Evolutionary conservation across 2,113 vertebrate genomes (phyloP), one percentile per base, ranked within the genome.

Genomic region (Orientallactaga bullata): DNA sequence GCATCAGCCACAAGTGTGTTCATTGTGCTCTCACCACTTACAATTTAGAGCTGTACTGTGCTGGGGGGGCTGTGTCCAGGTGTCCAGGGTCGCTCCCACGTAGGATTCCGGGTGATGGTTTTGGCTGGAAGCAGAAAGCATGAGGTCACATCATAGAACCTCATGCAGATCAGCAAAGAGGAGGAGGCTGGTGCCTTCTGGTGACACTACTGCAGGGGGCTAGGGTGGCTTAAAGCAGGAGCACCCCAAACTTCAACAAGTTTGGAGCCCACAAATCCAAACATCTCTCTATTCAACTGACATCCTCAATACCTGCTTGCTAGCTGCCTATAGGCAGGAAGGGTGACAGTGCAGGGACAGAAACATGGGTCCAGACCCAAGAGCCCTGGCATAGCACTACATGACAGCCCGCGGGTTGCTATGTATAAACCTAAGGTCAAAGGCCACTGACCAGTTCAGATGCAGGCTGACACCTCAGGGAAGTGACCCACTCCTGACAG

Each of bases 11-110:
- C n/a, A 10, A 21, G 24, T 42, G 71, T 21, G 47, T 12, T 47
- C 21, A 26, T 16, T 58, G 18, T 8, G 2, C 23, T 47, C 77
- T 28, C 5, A 30, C 8, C 3, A 97, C 97, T 97, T 97, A 97
- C 97, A 66, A 32, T 88, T 80, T 10, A 7, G 58, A 58, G 90
- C 61, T 42, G 82, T n/a, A 61, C 39, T 74, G 68, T 30, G 32
- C 81, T 3, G 51, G 28, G 55, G 69, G 60, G 35, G 65, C 13
- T 16, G 1, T 9, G 17, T 89, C 85, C 3, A 0, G 61, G 72
- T 76, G 72, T 76, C 60, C 60, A n/a, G 39, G 26, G 88, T 95
- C 82, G 3, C 18, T 95, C 91, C 85, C 71, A 35, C 2, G 9
- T 7, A 39, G 73, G 28, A 12, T 55, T 83, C 90, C 42, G 0